Percentiles rank a stretch among this genome's conserved stretches.
phyloP scores from a whole-genome alignment of 2,888 invertebrate species.

The Epistrophe grossulariae region DNA sequence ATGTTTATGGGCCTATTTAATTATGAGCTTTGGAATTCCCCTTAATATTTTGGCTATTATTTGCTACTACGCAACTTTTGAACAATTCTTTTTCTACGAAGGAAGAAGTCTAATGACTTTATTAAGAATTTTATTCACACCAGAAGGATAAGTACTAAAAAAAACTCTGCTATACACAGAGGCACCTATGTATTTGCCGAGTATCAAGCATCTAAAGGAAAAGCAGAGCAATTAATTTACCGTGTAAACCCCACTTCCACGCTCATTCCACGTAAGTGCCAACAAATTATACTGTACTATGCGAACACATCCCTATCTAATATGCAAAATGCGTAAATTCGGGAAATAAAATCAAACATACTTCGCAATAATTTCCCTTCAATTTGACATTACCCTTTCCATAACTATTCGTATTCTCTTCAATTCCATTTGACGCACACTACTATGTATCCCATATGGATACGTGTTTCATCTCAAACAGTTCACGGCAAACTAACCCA shows the following conservation, averaged over 20 bases:
- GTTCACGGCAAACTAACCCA: conserved; percentile 49
- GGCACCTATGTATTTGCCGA: too few species aligned
- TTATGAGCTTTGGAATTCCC: too few species aligned
- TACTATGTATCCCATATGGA: conserved; percentile 17
- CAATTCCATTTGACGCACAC: conserved; percentile 40
- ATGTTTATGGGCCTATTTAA: too few species aligned
- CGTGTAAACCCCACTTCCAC: background rate
- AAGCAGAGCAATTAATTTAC: background rate
- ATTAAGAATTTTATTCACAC: too few species aligned
- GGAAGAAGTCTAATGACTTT: too few species aligned
- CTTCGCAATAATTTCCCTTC: conserved; percentile 45
- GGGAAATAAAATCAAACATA: conserved; percentile 41
- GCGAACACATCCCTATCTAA: conserved; percentile 28
- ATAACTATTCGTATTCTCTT: conserved; percentile 52
- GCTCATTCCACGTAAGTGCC: conserved; percentile 12
- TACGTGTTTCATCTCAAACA: conserved; percentile 62
- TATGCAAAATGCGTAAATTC: conserved; percentile 40
- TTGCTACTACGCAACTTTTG: too few species aligned
- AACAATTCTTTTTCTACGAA: too few species aligned
- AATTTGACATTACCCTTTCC: conserved; percentile 57
- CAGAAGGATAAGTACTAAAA: too few species aligned
- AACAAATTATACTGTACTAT: background rate
- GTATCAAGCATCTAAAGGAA: too few species aligned
- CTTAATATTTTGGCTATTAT: too few species aligned
- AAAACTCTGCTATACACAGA: too few species aligned